Base-by-base conservation (phyloP, 2,113 vertebrate species). In the Apodemus speciosus region DNA sequence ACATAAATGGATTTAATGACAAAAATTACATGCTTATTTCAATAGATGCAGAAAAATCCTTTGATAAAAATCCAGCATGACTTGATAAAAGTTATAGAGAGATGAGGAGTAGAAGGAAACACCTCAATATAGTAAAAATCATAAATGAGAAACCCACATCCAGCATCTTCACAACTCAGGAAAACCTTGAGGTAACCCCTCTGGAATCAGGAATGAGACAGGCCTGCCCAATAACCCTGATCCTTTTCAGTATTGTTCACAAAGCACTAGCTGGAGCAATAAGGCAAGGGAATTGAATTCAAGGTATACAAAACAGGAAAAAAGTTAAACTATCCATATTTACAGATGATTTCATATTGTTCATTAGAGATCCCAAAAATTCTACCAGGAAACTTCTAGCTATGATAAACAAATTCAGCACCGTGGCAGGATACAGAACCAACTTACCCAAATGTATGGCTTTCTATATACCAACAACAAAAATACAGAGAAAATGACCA, bases 201-300 rank as follows among this genome's bases (percentile, higher is more conserved):
- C 40, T 46, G 72, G 43, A 73, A 15, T 49, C 40, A 49, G 72
- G 43, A 75, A 75, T 46, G 40, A 46, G 25, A 49, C 43, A 49
- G 72, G 4, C 25, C 1, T 49, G 3, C 15, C 13, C 15, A 32
- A 4, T 4, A 76, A 3, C 46, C 14, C 7, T 32, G 3, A 6
- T 30, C 6, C 43, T 49, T 76, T 49, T 76, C 43, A 49, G 30
- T 76, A 4, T 32, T 76, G 27, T 49, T 51, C 46, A 27, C 8
- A 1, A 75, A 75, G 13, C 72, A 30, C 43, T 75, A 16, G 13
- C 72, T 75, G 25, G 6, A 51, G 8, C 46, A 51, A 32, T 76
- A 76, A 76, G 27, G 46, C 14, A 49, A 76, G 46, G 49, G 27
- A 76, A 32, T 7, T 51, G 27, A 76, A 32, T 51, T 18, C 18